phyloP scores from a whole-genome alignment of 2,113 vertebrate genomes.

The Cyrtonyx montezumae region DNA sequence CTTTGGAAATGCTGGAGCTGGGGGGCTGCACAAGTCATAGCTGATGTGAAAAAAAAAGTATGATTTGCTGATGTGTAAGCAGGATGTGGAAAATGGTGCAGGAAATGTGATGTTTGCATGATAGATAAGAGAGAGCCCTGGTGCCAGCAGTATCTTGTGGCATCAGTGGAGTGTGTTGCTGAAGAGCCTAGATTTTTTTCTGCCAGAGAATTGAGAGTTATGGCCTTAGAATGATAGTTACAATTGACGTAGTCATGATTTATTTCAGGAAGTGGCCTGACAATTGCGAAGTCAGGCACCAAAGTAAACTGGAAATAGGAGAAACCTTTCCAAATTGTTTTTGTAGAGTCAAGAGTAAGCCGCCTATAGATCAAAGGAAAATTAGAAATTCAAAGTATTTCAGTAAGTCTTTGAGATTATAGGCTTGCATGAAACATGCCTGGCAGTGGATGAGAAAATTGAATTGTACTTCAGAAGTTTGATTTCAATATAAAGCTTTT shows the following conservation, averaged over 20 bases:
- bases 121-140: not conserved
- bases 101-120: not conserved
- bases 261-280: not conserved
- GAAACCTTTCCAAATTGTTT: not conserved
- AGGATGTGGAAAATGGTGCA: conserved; percentile 37
- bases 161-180: not conserved
- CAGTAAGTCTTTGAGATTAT: not conserved
- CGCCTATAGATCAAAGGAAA: not conserved
- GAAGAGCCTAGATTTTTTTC: not conserved
- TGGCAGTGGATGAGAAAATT: not conserved
- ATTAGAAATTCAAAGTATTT: not conserved
- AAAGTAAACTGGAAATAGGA: not conserved
- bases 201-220: not conserved
- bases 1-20: not conserved
- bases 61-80: not conserved
- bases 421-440: not conserved
- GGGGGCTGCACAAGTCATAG: not conserved
- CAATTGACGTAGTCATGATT: not conserved
- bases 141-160: not conserved
- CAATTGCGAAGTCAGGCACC: not conserved
- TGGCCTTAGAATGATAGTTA: not conserved
- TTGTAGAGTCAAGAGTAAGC: not conserved
- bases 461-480: not conserved
- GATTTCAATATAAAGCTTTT: not conserved
- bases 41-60: not conserved